A percentile compares a stretch with the other conserved stretches of the same genome.
These are phyloP conservation scores for Camponotus pennsylvanicus DNA, from an alignment of 1,140 invertebrate genomes.

Conservation along the genomic window DNA sequence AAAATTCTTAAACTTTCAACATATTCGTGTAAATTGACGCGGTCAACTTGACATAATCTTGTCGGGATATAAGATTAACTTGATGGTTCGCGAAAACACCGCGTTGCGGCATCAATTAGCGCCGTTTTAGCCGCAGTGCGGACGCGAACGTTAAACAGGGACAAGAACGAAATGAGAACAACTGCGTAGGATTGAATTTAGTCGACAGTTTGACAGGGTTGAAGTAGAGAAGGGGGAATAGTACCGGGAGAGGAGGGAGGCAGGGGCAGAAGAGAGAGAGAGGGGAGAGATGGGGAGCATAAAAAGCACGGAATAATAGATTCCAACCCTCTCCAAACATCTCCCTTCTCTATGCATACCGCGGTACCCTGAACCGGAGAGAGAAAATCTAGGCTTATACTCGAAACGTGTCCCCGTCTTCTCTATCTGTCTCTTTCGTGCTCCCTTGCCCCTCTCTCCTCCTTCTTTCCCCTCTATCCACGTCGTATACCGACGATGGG, in stretches of 20 bases:
- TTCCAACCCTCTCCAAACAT: constrained; percentile 84
- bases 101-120: constrained; percentile 64
- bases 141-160: background rate
- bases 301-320: constrained; percentile 86
- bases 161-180: constrained; percentile 79
- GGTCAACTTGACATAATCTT: constrained; percentile 1
- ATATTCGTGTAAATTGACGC: background rate
- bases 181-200: constrained; percentile 84
- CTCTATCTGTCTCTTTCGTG: constrained; percentile 12
- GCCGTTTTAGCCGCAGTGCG: constrained; percentile 55
- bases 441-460: background rate
- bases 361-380: constrained; percentile 72
- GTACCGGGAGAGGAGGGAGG: constrained; percentile 50
- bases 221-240: constrained; percentile 66
- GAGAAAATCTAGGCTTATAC: constrained; percentile 76
- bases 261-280: constrained; percentile 27
- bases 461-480: constrained; percentile 17
- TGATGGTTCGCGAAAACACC: constrained; percentile 25
- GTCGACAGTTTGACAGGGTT: constrained; percentile 83
- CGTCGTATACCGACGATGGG: constrained; percentile 60
- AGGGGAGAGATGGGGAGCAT: constrained; percentile 69
- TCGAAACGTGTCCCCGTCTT: constrained; percentile 62
- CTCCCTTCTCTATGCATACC: constrained; percentile 80
- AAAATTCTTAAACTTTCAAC: background rate
- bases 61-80: background rate